phyloP scores from a whole-genome alignment of 1,140 invertebrate genomes.

The Drosophila parabipectinata region DNA sequence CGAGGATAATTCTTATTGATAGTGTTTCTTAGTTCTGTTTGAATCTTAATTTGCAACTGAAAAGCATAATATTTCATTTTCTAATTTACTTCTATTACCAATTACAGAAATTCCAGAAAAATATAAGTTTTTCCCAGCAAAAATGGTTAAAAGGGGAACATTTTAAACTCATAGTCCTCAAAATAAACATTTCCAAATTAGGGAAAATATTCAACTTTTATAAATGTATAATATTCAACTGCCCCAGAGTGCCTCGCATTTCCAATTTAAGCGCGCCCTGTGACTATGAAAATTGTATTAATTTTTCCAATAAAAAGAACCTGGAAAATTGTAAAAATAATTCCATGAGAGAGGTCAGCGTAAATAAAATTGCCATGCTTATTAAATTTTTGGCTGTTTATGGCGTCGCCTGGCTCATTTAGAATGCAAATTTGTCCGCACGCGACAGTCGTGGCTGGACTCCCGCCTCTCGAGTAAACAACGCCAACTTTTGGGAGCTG shows the following conservation, averaged over 20 bases:
- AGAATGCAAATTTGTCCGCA: constrained; percentile 24
- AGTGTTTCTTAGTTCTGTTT: neutral
- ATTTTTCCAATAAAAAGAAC: constrained; percentile 8
- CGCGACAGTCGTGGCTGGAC: too few relatives aligned
- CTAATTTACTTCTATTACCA: neutral
- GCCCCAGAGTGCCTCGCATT: constrained; percentile 13
- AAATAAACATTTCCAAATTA: constrained; percentile 3
- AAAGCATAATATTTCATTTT: neutral
- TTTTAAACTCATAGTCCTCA: neutral
- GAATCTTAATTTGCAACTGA: neutral
- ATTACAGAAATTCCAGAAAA: too few relatives aligned
- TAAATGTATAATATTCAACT: neutral
- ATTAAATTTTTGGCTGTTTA: constrained; percentile 30
- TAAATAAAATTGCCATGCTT: constrained; percentile 37
- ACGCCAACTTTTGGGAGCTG: constrained; percentile 21
- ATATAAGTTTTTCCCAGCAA: neutral
- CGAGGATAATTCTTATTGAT: neutral
- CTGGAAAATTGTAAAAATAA: neutral
- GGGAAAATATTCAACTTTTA: neutral
- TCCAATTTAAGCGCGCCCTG: constrained; percentile 41
- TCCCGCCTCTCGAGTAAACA: constrained; percentile 7
- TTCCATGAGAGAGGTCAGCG: constrained; percentile 2
- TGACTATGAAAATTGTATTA: constrained; percentile 50
- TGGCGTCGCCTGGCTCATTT: constrained; percentile 18
- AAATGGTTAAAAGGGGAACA: constrained; percentile 3